Percentiles rank a stretch among this genome's conserved stretches.
phyloP scores from a whole-genome alignment of 2,888 invertebrate species.

The Danaus chrysippus region DNA sequence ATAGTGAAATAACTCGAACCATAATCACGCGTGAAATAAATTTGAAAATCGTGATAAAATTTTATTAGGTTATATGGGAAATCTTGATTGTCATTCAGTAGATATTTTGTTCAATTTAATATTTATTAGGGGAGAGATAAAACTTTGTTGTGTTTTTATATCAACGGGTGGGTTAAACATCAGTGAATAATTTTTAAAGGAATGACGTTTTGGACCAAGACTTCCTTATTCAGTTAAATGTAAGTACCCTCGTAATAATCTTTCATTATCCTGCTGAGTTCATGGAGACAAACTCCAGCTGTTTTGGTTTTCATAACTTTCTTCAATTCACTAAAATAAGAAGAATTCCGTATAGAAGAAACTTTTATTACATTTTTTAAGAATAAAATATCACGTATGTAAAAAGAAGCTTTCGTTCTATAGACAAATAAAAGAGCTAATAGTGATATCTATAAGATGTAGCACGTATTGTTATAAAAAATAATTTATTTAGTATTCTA shows the following conservation, averaged over 20 bases:
- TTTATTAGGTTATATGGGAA: no score
- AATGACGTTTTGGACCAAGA: no score
- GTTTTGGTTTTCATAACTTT: neutral
- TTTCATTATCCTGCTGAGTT: neutral
- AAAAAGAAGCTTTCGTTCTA: no score
- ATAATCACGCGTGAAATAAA: neutral
- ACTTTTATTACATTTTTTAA: neutral
- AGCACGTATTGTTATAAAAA: no score
- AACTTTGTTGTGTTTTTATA: neutral
- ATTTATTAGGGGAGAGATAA: neutral
- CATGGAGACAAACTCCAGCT: neutral
- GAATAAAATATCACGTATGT: no score
- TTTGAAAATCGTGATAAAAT: neutral
- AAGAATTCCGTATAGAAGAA: neutral
- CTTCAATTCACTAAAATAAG: neutral
- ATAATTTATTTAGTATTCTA: no score
- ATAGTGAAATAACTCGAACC: slow-evolving; percentile 27
- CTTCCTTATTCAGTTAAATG: neutral
- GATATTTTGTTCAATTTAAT: neutral
- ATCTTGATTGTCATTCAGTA: no score
- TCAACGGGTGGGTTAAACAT: neutral
- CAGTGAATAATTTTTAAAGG: no score
- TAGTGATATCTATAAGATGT: no score
- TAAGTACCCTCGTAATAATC: neutral
- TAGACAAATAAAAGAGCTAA: no score